Base-by-base conservation (phyloP, 2,797 vertebrate genomes). In the Lindbergichthys nudifrons region DNA sequence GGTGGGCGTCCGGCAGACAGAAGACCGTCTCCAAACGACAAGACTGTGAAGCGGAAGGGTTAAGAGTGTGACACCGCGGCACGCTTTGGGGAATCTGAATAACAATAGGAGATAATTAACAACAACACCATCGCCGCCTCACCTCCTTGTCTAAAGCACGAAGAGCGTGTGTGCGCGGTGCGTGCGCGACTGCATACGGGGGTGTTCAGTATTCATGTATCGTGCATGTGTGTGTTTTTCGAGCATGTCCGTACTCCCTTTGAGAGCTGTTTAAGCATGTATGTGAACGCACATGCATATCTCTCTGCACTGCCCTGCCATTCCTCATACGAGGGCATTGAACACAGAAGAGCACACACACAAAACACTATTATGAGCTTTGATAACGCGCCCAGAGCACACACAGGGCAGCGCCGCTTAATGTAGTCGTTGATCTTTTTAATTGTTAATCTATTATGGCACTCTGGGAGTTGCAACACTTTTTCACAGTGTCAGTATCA, bases 81-180 rank as follows among this genome's bases (percentile, higher is more conserved):
- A 16, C 70, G 86, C 91, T 92, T 91, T 88, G 83, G 90, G 87
- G 90, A 93, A 92, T 93, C 88, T 89, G 87, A 92, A 93, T 90
- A 92, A 94, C 94, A 95, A 95, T 91, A 82, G 90, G 65, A 89
- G 88, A 87, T 93, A 91, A 95, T 94, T 94, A 92, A 87, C 88
- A 87, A 83, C 92, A 92, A 87, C 84, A 85, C 65, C 70, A 53
- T 83, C 67, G 45, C 77, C 30, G 65, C 81, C 81, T 87, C 89
- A 84, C 79, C 80, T 83, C 72, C 39, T 74, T 16, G 70, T 85
- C 74, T 73, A 64, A 81, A 68, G 77, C 79, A 67, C 77, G 63
- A 73, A 64, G 53, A 64, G 68, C 80, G 59, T 36, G 68, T 68
- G 84, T 30, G 70, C 52, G 70, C 5, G 4, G 41, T 15, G 30